phyloP scores from a whole-genome alignment of 2,888 invertebrate genomes.

The Lasioglossum pauxillum region DNA sequence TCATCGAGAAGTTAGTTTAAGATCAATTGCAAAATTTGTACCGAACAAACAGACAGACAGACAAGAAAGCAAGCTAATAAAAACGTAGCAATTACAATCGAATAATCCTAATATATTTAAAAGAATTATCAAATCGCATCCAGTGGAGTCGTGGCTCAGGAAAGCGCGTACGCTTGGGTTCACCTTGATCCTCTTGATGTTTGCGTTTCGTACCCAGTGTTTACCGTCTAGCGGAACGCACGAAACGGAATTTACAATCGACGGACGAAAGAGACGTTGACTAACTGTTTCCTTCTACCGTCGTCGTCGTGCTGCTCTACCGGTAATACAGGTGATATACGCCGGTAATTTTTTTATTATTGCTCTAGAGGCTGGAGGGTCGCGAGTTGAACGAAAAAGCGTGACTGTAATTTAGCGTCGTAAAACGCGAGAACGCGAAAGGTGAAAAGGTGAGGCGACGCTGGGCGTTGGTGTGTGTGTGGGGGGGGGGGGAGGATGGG shows the following conservation, averaged over 20 bases:
- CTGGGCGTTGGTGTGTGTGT: not conserved
- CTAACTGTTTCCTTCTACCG: not conserved
- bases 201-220: conserved; percentile 15
- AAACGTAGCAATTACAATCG: too few relatives aligned
- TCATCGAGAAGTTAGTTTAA: too few relatives aligned
- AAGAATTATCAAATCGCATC: not conserved
- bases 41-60: too few relatives aligned
- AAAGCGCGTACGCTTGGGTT: not conserved
- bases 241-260: conserved; percentile 42
- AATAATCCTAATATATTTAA: not conserved
- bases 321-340: not conserved
- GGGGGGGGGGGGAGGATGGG: not conserved
- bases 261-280: conserved; percentile 23
- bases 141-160: not conserved
- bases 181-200: not conserved
- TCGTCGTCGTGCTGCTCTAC: too few relatives aligned
- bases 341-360: not conserved
- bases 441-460: not conserved
- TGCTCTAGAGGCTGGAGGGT: not conserved
- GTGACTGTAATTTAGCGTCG: conserved; percentile 27
- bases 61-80: too few relatives aligned
- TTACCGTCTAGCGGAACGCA: not conserved
- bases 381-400: conserved; percentile 16
- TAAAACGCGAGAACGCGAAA: conserved; percentile 19
- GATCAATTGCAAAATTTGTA: too few relatives aligned